Base-by-base conservation (phyloP, 2,888 invertebrate species). In the Ecliptopera silaceata region DNA sequence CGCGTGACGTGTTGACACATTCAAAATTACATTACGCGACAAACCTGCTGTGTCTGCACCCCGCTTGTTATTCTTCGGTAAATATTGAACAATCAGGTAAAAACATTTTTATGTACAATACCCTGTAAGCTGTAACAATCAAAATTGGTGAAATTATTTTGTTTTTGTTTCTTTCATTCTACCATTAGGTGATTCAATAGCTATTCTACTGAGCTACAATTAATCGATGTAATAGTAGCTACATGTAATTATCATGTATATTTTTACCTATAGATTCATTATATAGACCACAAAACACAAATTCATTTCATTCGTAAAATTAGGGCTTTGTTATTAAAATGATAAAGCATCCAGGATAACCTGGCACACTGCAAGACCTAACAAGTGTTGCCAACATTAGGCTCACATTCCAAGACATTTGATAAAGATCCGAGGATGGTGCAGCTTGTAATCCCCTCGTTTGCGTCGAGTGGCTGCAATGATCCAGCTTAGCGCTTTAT, bases 11-110 rank as follows among this genome's bases (percentile, higher is more conserved):
- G 80, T 75, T 84, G 84, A 86, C 85, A 79, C 70, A 74, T 79
- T 75, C 79, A 75, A 80, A 82, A 86, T 86, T 83, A 83, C 80
- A 76, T 79, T 72, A 75, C 72, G 69, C 70, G 53, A 48, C 63
- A 62, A 36, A 52, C 26, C 44, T 49, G 42, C 46, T 15, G 20
- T 53, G 20, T 22, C 17, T 42, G 13, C 11, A 2, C 38, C 10
- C 17, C 26, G 29, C 15, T 32, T 39, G 31, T 36, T 41, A 22
- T 43, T 47, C 51, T 52, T 56, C 47, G 22, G 1, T 39, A 26
- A 47, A 39, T 18, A 13, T 43, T 17, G 12, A 38, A 42, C 53
- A 46, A 56, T 43, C 49, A 38, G 15, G 13, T 34, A 26, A 42
- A 22, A 20, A 18, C 3, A 17, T 38, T 18, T 22, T 11, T 12